These are phyloP conservation scores for Drosophila repleta DNA, from an alignment of 1,140 invertebrate species.

Conservation along the genomic window DNA sequence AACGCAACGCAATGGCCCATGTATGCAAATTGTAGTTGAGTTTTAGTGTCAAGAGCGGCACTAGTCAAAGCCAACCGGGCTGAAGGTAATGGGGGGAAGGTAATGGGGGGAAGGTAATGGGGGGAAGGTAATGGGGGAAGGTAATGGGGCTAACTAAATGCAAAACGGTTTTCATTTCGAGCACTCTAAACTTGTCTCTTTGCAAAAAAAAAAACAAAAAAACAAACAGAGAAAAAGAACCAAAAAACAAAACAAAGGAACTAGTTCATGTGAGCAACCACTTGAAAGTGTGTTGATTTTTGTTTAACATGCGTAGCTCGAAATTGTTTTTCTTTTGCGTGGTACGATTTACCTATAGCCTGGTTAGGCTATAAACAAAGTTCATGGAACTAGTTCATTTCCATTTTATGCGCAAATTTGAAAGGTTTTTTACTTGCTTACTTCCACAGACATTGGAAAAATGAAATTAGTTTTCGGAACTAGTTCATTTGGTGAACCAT, in stretches of 20 bases:
- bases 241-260: neutral
- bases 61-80: slow-evolving; percentile 25
- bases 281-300: neutral
- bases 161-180: slow-evolving; percentile 25
- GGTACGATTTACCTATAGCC: too few species aligned
- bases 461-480: too few species aligned
- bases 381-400: too few species aligned
- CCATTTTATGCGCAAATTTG: too few species aligned
- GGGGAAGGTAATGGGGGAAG: slow-evolving; percentile 20
- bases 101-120: slow-evolving; percentile 33
- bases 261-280: slow-evolving; percentile 5
- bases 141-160: slow-evolving; percentile 42
- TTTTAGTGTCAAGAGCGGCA: slow-evolving; percentile 46
- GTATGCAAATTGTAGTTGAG: slow-evolving; percentile 38
- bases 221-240: neutral
- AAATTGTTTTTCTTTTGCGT: too few species aligned
- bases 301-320: too few species aligned
- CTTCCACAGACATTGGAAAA: too few species aligned
- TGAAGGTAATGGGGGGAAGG: slow-evolving; percentile 20
- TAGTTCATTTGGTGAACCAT: too few species aligned
- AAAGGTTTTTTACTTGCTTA: too few species aligned
- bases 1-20: neutral
- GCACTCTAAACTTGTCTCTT: neutral
- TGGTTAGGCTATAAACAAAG: too few species aligned
- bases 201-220: neutral